Percentiles rank a stretch among this genome's conserved stretches.
Evolutionary conservation across 2,113 vertebrate species (phyloP).

Genomic region (Orthochromis malagaraziensis): DNA sequence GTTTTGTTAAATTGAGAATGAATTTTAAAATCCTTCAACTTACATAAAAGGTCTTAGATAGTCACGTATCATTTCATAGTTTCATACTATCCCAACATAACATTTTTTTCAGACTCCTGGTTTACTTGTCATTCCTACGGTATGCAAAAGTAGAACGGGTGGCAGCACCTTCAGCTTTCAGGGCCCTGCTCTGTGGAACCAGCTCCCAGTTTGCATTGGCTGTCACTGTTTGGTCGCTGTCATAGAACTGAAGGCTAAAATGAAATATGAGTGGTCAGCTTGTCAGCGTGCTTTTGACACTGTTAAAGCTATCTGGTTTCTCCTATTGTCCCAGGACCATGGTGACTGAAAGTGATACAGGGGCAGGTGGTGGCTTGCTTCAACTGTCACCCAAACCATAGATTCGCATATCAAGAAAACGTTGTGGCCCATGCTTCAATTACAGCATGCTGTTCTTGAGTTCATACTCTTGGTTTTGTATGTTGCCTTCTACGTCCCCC

Average conservation of each 20-base stretch:
- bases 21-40: background rate
- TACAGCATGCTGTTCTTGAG: background rate
- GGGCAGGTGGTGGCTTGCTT: background rate
- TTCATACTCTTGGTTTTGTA: background rate
- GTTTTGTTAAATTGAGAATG: background rate
- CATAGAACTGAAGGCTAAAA: background rate
- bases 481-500: fast-evolving
- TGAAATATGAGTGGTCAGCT: background rate
- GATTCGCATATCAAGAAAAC: background rate
- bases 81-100: background rate
- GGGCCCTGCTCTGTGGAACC: background rate
- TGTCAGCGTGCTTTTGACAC: background rate
- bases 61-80: background rate
- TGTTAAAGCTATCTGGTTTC: background rate
- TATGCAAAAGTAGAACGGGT: background rate
- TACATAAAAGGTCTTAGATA: background rate
- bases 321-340: background rate
- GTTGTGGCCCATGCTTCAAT: background rate
- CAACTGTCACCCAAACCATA: background rate
- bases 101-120: background rate
- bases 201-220: background rate
- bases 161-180: background rate
- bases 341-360: background rate
- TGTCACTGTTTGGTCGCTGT: background rate
- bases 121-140: background rate